Percentiles rank a stretch among this genome's conserved stretches.
Evolutionary conservation across 2,888 invertebrate species (phyloP).

Genomic region (Agelastica alni): DNA sequence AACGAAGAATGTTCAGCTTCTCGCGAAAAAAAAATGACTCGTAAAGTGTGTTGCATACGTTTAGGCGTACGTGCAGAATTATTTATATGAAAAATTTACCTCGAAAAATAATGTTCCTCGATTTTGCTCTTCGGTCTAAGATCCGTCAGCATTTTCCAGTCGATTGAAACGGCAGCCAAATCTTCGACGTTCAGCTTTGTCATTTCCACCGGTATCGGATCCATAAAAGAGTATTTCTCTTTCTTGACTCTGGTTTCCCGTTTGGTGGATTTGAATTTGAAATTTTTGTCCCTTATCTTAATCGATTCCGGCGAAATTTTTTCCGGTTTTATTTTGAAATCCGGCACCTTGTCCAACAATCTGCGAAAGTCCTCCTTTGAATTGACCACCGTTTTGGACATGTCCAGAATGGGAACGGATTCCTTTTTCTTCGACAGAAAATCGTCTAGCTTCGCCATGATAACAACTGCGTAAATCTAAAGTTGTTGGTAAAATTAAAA

Average conservation of each 20-base stretch:
- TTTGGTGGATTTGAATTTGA: conserved; percentile 73
- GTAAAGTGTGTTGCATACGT: no score
- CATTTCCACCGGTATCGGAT: conserved; percentile 86
- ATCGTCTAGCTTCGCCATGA: conserved; percentile 77
- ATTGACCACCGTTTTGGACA: conserved; percentile 77
- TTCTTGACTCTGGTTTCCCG: conserved; percentile 71
- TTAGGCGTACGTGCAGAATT: no score
- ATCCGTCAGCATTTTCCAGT: conserved; percentile 93
- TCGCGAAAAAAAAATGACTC: no score
- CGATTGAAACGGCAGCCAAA: conserved; percentile 82
- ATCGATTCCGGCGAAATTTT: conserved; percentile 79
- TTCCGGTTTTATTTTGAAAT: conserved; percentile 86
- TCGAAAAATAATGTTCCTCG: conserved; percentile 87
- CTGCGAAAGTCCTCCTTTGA: conserved; percentile 82
- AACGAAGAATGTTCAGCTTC: no score
- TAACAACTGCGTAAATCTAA: conserved; percentile 28
- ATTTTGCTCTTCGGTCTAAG: conserved; percentile 78
- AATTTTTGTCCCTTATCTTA: conserved; percentile 75
- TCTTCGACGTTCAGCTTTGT: conserved; percentile 73
- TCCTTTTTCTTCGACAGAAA: conserved; percentile 84
- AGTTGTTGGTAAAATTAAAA: no score
- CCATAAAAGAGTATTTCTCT: conserved; percentile 68
- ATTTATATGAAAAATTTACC: conserved; percentile 57
- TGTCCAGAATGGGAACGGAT: conserved; percentile 79
- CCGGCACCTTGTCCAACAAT: conserved; percentile 84